Conservation (phyloP, 2,797 vertebrate genomes). For the Sitta carolinensis region DNA sequence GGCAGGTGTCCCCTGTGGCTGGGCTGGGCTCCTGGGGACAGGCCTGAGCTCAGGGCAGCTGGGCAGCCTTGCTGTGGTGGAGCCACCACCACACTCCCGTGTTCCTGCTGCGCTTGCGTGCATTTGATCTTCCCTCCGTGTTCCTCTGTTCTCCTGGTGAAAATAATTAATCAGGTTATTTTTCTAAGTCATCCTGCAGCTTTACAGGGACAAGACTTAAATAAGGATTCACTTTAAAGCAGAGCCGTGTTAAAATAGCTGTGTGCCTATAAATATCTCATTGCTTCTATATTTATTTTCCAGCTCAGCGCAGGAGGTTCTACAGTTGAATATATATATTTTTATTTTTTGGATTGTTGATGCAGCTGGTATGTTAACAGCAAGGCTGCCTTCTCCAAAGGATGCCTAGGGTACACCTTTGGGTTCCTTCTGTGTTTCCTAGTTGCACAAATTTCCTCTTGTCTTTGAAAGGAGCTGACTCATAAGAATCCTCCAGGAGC, state of each 20-base stretch:
- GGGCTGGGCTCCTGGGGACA: not conserved
- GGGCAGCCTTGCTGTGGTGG: accelerated
- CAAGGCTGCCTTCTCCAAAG: not conserved
- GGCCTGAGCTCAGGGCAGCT: not conserved
- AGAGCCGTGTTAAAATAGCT: slow-evolving; percentile 45
- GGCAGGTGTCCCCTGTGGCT: not conserved
- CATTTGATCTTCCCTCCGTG: slow-evolving; percentile 30
- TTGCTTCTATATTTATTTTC: slow-evolving; percentile 45
- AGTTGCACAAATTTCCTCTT: not conserved
- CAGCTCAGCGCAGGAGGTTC: not conserved
- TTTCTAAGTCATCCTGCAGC: slow-evolving; percentile 47
- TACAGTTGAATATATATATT: not conserved
- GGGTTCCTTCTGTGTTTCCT: not conserved
- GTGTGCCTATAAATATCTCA: slow-evolving; percentile 52
- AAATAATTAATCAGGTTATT: slow-evolving; percentile 66
- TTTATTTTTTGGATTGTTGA: not conserved
- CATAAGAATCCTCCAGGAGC: not conserved
- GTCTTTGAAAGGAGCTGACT: slow-evolving; percentile 37
- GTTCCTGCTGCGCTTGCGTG: not conserved
- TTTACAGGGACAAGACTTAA: slow-evolving; percentile 55
- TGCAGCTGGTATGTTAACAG: not conserved
- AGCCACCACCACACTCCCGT: not conserved
- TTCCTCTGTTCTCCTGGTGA: slow-evolving; percentile 26
- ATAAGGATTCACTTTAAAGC: slow-evolving; percentile 56
- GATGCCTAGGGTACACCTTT: not conserved